phyloP scores from a whole-genome alignment of 1,140 invertebrate genomes.

The Ooceraea biroi region DNA sequence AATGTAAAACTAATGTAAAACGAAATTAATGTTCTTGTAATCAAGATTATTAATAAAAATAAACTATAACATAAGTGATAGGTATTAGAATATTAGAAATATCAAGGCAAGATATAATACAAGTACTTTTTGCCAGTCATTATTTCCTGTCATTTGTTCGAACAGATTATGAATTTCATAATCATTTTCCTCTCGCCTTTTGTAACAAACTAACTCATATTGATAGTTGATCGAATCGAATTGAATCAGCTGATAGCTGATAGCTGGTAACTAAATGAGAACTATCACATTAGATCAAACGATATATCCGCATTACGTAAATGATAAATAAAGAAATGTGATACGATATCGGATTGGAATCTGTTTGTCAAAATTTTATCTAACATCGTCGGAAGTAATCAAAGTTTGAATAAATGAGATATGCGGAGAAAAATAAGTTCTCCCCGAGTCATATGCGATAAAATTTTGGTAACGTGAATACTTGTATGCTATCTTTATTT shows the following conservation, averaged over 20 bases:
- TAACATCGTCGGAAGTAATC: not conserved
- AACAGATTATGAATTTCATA: too few relatives aligned
- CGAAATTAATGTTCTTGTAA: not conserved
- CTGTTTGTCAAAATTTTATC: not conserved
- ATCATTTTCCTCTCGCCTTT: too few relatives aligned
- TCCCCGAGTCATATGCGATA: not conserved
- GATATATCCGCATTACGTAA: not conserved
- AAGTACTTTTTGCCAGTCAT: too few relatives aligned
- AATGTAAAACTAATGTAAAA: not conserved
- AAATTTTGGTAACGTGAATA: not conserved
- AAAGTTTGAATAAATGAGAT: not conserved
- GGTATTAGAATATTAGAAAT: too few relatives aligned
- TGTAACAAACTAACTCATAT: too few relatives aligned
- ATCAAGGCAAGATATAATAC: too few relatives aligned
- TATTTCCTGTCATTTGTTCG: too few relatives aligned
- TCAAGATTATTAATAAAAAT: too few relatives aligned
- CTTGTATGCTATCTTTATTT: not conserved
- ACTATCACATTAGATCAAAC: not conserved
- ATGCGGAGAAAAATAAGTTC: not conserved
- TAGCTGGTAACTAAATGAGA: too few relatives aligned
- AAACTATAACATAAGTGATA: too few relatives aligned
- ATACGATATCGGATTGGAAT: not conserved
- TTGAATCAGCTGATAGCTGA: too few relatives aligned
- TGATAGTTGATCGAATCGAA: too few relatives aligned
- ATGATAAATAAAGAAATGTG: not conserved